Evolutionary conservation across 2,113 vertebrate species (phyloP).

Genomic region (Anguilla japonica): DNA sequence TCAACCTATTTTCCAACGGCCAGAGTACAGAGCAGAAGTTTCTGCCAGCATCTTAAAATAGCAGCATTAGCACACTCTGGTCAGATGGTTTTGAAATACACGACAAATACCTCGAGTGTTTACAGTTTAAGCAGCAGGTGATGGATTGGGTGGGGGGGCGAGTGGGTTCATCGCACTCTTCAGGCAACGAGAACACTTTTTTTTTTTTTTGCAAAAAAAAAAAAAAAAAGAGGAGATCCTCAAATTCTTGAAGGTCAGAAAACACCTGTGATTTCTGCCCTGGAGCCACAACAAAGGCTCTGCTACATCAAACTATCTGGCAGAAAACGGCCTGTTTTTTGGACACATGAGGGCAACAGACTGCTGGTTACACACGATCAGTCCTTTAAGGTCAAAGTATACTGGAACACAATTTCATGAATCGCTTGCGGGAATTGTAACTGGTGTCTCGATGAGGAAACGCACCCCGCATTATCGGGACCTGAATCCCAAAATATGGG

Average conservation of each 20-base stretch:
- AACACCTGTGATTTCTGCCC: slow-evolving; percentile 43
- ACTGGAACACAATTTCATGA: neutral
- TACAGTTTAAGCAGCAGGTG: slow-evolving; percentile 37
- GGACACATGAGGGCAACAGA: neutral
- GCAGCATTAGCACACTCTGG: slow-evolving; percentile 57
- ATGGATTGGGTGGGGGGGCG: slow-evolving; percentile 39
- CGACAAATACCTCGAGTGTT: slow-evolving; percentile 57
- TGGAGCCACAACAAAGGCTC: slow-evolving; percentile 26
- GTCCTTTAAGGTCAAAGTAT: slow-evolving; percentile 1
- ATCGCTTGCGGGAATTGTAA: neutral
- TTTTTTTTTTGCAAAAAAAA: neutral
- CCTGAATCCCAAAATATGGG: neutral
- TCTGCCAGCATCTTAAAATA: slow-evolving; percentile 74
- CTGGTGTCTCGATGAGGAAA: neutral
- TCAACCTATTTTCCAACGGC: slow-evolving; percentile 39
- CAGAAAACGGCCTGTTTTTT: slow-evolving; percentile 12
- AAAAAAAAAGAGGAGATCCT: neutral
- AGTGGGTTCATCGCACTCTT: slow-evolving; percentile 43
- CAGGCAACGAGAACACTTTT: slow-evolving; percentile 44
- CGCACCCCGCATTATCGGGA: neutral
- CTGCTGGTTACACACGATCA: slow-evolving; percentile 4
- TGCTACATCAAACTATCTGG: slow-evolving; percentile 28
- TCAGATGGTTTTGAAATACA: slow-evolving; percentile 75
- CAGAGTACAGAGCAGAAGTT: slow-evolving; percentile 59
- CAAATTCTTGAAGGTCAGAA: slow-evolving; percentile 18